Base-by-base conservation (phyloP, 2,888 invertebrate species). In the Nomada fabriciana region DNA sequence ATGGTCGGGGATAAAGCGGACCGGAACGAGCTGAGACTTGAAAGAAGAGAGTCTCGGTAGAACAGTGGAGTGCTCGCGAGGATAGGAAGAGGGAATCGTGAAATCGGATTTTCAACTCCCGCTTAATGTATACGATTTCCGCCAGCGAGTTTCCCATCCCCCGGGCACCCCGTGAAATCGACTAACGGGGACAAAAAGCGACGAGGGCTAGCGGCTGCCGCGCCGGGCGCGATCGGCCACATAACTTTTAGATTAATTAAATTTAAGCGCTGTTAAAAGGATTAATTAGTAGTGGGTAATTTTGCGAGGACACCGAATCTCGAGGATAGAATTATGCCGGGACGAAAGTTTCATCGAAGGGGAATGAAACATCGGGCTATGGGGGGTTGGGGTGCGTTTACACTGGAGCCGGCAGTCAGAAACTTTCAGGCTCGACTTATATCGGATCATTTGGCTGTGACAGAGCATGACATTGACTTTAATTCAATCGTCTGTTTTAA, bases 231-330 rank as follows among this genome's bases (percentile, higher is more conserved):
- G 84, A 80, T 88, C 87, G 88, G 92, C 92, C 92, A 89, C 92
- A 91, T 91, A 92, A 92, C 92, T 92, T 92, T 92, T 85, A 88
- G 90, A 92, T 92, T 93, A 93, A 93, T 93, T 93, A 93, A 92
- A 92, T 93, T 92, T 89, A 88, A 90, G 90, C 89, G 89, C 88
- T 90, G 90, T 91, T 92, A 92, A 92, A 92, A 92, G 92, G 92
- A 93, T 93, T 93, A 92, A 93, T 93, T 93, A 92, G 92, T 88
- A 92, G 90, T 88, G 87, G 89, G 89, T 83, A 84, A 82, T 88
- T 90, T 87, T 83, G 87, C 80, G 80, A 89, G 89, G 86, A 86
- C 85, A 87, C 77, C 75, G 86, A 87, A 85, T 76, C 85, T 83
- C 85, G 80, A 73, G 36, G 82, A 84, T 89, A 82, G 84, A 88